Percentiles rank a stretch among this genome's conserved stretches.
These are phyloP conservation scores for Fregata magnificens DNA, from an alignment of 2,113 vertebrate genomes.

Conservation along the genomic window DNA sequence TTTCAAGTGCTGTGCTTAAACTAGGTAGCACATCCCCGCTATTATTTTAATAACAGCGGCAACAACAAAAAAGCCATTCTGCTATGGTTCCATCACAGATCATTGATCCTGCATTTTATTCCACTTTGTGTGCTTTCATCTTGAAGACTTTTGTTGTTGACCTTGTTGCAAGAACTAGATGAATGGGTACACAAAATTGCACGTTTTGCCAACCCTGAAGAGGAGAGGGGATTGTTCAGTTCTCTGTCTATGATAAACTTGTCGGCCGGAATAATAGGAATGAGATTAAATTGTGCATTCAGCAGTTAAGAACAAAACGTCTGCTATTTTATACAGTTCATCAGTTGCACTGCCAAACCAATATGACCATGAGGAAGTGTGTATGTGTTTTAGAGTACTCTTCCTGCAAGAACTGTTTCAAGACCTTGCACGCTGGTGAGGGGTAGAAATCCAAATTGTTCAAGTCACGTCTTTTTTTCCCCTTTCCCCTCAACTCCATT, in stretches of 20 bases:
- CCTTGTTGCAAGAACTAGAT: background rate
- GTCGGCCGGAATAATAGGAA: background rate
- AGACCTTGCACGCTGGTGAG: background rate
- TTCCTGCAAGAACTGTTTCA: background rate
- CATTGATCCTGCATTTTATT: background rate
- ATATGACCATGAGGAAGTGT: background rate
- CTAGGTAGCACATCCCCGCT: background rate
- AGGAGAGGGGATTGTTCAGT: background rate
- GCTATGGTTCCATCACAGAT: background rate
- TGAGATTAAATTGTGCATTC: background rate
- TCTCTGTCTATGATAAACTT: background rate
- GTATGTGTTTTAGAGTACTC: background rate
- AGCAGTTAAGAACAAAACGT: background rate
- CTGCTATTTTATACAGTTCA: background rate
- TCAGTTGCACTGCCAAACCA: background rate
- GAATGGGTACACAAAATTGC: background rate
- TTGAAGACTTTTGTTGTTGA: background rate
- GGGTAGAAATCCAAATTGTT: background rate
- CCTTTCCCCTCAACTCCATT: fast-evolving
- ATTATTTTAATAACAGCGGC: background rate
- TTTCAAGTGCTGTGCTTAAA: background rate
- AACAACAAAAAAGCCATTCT: background rate
- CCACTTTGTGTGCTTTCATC: background rate
- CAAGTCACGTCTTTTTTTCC: background rate
- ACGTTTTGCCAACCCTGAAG: background rate